Evolutionary conservation across 2,113 vertebrate genomes (phyloP), one percentile per base, ranked within the genome.

Genomic region (Phainopepla nitens): DNA sequence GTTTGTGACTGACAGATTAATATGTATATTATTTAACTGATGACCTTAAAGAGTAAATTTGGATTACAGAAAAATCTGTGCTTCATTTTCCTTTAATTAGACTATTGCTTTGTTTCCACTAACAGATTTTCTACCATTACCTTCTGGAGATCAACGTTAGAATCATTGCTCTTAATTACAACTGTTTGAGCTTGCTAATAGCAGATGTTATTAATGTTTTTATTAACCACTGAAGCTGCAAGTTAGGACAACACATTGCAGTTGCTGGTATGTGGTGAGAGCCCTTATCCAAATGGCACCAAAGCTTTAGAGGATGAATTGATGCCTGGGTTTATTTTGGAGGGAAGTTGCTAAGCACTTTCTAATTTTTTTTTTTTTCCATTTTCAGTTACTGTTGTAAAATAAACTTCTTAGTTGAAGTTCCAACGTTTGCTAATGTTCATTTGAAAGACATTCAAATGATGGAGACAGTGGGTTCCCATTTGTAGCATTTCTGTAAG

Each of bases 401-500:
- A 89, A 92, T 96, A 89, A 94, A 95, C 69, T 96, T 71, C 60
- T 71, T 71, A 90, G 81, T 18, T 79, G 77, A 96, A 96, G 91
- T 95, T 91, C 51, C 27, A 44, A 45, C 2, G 5, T 49, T 91
- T 94, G 88, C 75, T 82, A 94, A 60, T 53, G 47, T 93, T 97
- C 57, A 80, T 71, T 93, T 91, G 88, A 69, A 70, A 66, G 41
- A 45, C 62, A 19, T 9, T 92, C 72, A 90, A 88, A 75, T 89
- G 57, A 84, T 39, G 85, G 82, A 94, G 82, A 89, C 82, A 69
- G 23, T n/a, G 87, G 50, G 81, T 97, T 97, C 96, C 88, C 71
- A 50, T 94, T 90, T 95, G 96, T 93, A 95, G 94, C 94, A 92
- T 69, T 95, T 95, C 93, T 97, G 90, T 96, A 97, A 96, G 80